phyloP scores from a whole-genome alignment of 2,888 invertebrate species.

The Euclidia mi region DNA sequence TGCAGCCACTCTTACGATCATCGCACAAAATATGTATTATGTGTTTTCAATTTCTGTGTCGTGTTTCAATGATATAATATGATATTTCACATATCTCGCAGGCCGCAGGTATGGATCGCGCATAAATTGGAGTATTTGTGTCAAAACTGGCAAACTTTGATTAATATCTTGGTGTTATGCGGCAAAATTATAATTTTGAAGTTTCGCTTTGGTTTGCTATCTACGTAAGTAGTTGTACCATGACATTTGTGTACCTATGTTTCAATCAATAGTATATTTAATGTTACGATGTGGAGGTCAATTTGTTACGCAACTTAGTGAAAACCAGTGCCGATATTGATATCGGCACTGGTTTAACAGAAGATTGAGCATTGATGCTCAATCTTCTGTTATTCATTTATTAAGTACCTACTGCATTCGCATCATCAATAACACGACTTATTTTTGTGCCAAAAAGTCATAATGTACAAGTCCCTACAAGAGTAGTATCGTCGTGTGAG shows the following conservation, averaged over 20 bases:
- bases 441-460: not conserved
- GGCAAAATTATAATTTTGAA: slow-evolving; percentile 22
- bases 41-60: slow-evolving; percentile 64
- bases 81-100: slow-evolving; percentile 62
- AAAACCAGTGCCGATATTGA: too few species aligned
- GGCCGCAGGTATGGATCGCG: slow-evolving; percentile 41
- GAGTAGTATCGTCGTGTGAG: not conserved
- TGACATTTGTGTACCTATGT: too few species aligned
- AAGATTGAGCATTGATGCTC: too few species aligned
- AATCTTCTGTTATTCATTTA: too few species aligned
- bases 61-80: slow-evolving; percentile 65
- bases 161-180: slow-evolving; percentile 32
- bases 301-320: too few species aligned
- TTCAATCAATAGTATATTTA: too few species aligned
- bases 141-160: slow-evolving; percentile 38
- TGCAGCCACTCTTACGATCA: slow-evolving; percentile 44
- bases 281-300: too few species aligned
- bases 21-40: slow-evolving; percentile 47
- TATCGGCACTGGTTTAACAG: too few species aligned
- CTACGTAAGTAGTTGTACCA: slow-evolving; percentile 15
- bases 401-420: too few species aligned
- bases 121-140: slow-evolving; percentile 42
- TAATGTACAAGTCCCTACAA: not conserved
- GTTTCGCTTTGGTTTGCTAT: slow-evolving; percentile 12
- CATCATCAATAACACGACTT: too few species aligned